phyloP scores from a whole-genome alignment of 2,797 vertebrate genomes.

The Novumbra hubbsi region DNA sequence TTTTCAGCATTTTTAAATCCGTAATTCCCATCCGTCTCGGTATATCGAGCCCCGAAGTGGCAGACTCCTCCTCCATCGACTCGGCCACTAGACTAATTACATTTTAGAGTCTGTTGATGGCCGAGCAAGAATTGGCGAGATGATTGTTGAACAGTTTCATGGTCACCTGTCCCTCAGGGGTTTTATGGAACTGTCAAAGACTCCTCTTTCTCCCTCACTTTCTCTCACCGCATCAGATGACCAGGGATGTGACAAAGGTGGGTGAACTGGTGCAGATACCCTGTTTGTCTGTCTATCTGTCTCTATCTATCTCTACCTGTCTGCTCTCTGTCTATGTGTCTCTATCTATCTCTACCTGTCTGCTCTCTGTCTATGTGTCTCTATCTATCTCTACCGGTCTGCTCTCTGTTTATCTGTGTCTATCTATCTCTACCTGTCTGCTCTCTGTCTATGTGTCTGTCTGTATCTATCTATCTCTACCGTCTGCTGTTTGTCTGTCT shows the following conservation, averaged over 20 bases:
- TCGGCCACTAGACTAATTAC: not conserved
- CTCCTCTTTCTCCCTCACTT: conserved; percentile 29
- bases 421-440: not conserved
- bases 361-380: no score
- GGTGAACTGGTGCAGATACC: conserved; percentile 52
- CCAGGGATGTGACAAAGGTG: conserved; percentile 96
- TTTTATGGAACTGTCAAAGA: conserved; percentile 4
- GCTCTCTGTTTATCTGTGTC: no score
- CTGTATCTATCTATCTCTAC: not conserved
- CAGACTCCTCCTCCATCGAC: not conserved
- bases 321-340: no score
- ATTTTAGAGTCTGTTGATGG: not conserved
- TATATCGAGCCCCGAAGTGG: not conserved
- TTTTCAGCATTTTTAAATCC: not conserved
- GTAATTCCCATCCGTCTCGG: not conserved
- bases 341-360: no score
- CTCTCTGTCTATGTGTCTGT: no score
- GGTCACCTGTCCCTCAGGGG: not conserved
- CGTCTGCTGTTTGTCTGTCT: not conserved
- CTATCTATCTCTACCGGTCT: no score
- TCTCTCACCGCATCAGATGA: conserved; percentile 82
- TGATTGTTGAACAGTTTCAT: not conserved
- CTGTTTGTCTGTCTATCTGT: not conserved
- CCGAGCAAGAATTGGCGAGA: not conserved
- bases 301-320: not conserved